Conservation (phyloP, 1,140 invertebrate genomes). For the Agrypnia vestita region DNA sequence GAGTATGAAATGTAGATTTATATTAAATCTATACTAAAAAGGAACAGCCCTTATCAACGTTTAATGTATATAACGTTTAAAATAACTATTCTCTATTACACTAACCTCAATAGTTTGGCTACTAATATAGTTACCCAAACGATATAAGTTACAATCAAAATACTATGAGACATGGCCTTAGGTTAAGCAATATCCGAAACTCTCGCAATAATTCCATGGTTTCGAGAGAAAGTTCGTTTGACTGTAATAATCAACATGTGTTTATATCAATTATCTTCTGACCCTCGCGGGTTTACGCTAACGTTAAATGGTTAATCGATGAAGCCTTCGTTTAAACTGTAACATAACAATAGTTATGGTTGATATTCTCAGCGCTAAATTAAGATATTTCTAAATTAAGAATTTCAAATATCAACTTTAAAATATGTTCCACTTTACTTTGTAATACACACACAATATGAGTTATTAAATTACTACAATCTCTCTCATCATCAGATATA, state of each 20-base stretch:
- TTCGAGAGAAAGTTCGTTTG: background rate
- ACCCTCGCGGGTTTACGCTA: background rate
- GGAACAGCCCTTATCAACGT: no score
- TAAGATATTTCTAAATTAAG: no score
- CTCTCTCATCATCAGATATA: no score
- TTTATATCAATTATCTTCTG: conserved; percentile 28
- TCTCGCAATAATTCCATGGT: background rate
- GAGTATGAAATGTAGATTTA: no score
- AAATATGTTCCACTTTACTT: no score
- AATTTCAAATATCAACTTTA: no score
- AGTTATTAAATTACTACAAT: no score
- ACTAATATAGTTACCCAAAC: background rate
- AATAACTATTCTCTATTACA: background rate
- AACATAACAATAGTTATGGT: no score
- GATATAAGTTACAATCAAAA: background rate
- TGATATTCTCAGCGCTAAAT: no score
- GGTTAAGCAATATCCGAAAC: conserved; percentile 2
- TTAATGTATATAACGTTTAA: no score
- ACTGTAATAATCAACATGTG: conserved; percentile 23
- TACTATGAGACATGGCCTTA: conserved; percentile 9
- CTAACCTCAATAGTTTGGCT: background rate
- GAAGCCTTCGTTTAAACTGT: background rate
- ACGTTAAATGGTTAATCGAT: background rate
- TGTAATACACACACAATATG: no score
- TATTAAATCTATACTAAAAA: no score